Base-by-base conservation (phyloP, 2,888 invertebrate genomes). In the Cheilosia vernalis region DNA sequence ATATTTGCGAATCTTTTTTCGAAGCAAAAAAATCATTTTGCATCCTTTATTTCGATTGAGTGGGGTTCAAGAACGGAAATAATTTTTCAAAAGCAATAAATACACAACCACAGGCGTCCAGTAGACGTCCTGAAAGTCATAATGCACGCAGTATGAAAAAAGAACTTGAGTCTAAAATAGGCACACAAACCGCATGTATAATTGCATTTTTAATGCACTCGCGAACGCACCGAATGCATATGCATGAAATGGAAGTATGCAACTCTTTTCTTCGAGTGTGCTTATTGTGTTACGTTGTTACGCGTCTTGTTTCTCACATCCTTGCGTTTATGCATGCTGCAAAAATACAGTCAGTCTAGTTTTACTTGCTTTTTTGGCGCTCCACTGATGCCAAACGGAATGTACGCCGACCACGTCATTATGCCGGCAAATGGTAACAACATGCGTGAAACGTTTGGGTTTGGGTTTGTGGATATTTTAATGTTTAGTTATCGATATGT, bases 11-110 rank as follows among this genome's bases (percentile, higher is more conserved):
- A 53, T 15, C 53, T 60, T n/a, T 47, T 80, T 37, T 17, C 0
- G 17, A 24, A 42, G 61, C 33, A 61, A 74, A 60, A 21, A 56
- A 60, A 17, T 21, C n/a, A 63, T 24, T 69, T 66, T 74, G 63
- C 63, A 61, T 80, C 73, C 51, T 73, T 66, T 51, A 44, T 19
- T 69, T 56, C 27, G n/a, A 69, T 49, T 42, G 60, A 73, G 33
- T 55, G 61, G 53, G 74, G 80, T 74, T 81, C 33, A 58, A 67
- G 55, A 81, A 69, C 76, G 81, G 69, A 81, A 81, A 76, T 69
- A 61, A 69, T 69, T 33, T 80, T 76, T 81, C 69, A 69, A 7
- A 53, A 80, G 60, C 60, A 40, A 58, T 55, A 80, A 67, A 67
- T 64, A 47, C 17, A 60, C 72, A 60, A 60, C 63, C 40, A 79